These are phyloP conservation scores for Apamea crenata DNA, from an alignment of 2,888 invertebrate genomes.

Conservation along the genomic window DNA sequence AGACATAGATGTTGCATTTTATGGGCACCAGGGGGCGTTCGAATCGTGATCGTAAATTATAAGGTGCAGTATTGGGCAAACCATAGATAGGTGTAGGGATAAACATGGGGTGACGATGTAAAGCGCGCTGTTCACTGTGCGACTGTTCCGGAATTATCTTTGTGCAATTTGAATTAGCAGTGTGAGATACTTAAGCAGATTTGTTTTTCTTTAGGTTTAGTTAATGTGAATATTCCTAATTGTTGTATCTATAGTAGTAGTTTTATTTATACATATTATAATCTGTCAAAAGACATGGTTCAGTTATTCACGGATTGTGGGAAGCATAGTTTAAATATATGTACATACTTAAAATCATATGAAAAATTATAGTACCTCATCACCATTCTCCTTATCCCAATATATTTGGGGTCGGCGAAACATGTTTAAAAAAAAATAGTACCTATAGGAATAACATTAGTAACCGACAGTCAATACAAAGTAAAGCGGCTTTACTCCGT, in stretches of 20 bases:
- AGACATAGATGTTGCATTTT: slow-evolving; percentile 56
- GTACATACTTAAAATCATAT: not conserved
- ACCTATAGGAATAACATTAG: not conserved
- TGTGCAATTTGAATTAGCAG: not conserved
- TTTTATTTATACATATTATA: not conserved
- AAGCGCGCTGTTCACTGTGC: slow-evolving; percentile 53
- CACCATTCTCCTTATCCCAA: too few relatives aligned
- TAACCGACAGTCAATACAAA: not conserved
- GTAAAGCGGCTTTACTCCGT: slow-evolving; percentile 4
- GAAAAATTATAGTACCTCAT: too few relatives aligned
- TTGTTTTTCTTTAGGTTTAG: not conserved
- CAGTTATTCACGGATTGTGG: not conserved
- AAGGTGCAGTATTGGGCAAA: slow-evolving; percentile 57
- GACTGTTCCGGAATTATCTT: slow-evolving; percentile 2
- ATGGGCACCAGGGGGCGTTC: slow-evolving; percentile 38
- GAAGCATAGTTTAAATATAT: not conserved
- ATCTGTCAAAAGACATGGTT: not conserved
- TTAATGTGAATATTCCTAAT: not conserved
- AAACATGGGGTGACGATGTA: slow-evolving; percentile 59
- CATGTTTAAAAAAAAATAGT: not conserved
- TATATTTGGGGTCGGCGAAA: too few relatives aligned
- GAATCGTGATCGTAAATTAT: slow-evolving; percentile 57
- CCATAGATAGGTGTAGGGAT: slow-evolving; percentile 54
- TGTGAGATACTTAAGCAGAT: not conserved
- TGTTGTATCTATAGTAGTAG: not conserved